A percentile compares a stretch with the other conserved stretches of the same genome.
Evolutionary conservation across 2,113 vertebrate species (phyloP).

Genomic region (Oncorhynchus mykiss): DNA sequence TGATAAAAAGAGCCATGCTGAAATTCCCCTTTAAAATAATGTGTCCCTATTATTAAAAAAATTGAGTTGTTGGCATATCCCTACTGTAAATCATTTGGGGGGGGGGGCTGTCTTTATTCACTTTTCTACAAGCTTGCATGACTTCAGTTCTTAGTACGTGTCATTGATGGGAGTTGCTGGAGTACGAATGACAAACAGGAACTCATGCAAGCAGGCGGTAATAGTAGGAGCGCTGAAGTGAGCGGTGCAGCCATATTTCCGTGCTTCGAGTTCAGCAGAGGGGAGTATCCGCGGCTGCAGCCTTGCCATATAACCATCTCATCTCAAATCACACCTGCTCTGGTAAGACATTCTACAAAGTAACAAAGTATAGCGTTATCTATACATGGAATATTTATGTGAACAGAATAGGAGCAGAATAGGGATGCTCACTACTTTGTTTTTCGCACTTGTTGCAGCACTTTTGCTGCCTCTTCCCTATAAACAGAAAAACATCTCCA

Average conservation of each 20-base stretch:
- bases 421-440: constrained; percentile 6
- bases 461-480: constrained; percentile 16
- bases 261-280: constrained; percentile 21
- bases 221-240: constrained; percentile 9
- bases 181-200: constrained; percentile 35
- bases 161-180: constrained; percentile 19
- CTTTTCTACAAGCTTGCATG: too few relatives aligned
- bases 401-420: not conserved
- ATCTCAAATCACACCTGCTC: constrained; percentile 14
- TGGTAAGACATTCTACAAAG: constrained; percentile 46
- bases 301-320: not conserved
- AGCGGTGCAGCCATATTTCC: constrained; percentile 7
- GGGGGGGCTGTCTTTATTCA: too few relatives aligned
- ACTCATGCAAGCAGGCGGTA: constrained; percentile 29
- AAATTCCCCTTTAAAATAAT: too few relatives aligned
- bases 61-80: too few relatives aligned
- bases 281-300: constrained; percentile 27
- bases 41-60: too few relatives aligned
- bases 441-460: constrained; percentile 24
- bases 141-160: not conserved
- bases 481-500: constrained; percentile 55
- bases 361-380: not conserved
- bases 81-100: too few relatives aligned
- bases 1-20: too few relatives aligned
- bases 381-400: not conserved